Evolutionary conservation across 2,797 vertebrate species (phyloP).

Genomic region (Darevskia nairensis): DNA sequence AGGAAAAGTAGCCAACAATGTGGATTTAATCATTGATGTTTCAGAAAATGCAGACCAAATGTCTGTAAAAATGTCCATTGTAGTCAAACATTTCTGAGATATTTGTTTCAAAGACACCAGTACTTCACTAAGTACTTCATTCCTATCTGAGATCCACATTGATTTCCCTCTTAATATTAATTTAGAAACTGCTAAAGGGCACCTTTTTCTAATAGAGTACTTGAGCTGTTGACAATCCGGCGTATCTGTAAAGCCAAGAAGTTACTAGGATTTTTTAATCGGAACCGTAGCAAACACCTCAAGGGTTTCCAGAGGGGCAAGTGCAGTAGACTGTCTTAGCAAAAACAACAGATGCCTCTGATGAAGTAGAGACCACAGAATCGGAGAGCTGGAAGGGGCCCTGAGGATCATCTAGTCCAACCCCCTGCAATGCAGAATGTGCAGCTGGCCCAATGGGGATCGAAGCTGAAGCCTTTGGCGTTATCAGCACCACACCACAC

Average conservation of each 20-base stretch:
- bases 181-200: conserved; percentile 21
- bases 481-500: too few relatives aligned
- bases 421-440: too few relatives aligned
- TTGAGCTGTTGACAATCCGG: conserved; percentile 36
- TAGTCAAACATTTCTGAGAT: conserved; percentile 77
- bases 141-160: conserved; percentile 61
- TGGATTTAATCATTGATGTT: conserved; percentile 76
- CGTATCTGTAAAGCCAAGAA: conserved; percentile 37
- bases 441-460: too few relatives aligned
- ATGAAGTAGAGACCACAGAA: too few relatives aligned
- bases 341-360: too few relatives aligned
- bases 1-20: conserved; percentile 74
- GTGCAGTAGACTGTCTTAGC: background rate
- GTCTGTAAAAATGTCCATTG: conserved; percentile 77
- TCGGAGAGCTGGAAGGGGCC: too few relatives aligned
- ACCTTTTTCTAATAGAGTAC: conserved; percentile 37
- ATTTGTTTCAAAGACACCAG: conserved; percentile 75
- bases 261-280: conserved; percentile 20
- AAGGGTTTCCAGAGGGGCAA: background rate
- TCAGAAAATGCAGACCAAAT: conserved; percentile 79
- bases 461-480: too few relatives aligned
- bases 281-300: conserved; percentile 21
- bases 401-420: too few relatives aligned
- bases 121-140: conserved; percentile 67
- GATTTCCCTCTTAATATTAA: conserved; percentile 62